Evolutionary conservation across 2,113 vertebrate genomes (phyloP), one percentile per base, ranked within the genome.

Genomic region (Choloepus hoffmanni): DNA sequence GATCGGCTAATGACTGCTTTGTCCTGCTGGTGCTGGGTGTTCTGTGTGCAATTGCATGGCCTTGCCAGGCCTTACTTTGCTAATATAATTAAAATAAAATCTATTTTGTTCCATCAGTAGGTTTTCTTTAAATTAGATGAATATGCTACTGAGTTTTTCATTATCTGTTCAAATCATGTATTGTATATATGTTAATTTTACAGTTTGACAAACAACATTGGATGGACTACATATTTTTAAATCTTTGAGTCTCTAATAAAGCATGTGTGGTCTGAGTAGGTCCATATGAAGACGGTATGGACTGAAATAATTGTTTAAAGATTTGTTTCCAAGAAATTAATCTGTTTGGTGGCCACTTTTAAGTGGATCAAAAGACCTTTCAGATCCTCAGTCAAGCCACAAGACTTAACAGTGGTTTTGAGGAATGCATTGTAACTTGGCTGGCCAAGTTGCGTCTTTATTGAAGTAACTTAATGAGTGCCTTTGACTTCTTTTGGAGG

Each of bases 361-460:
- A 88, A 92, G n/a, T 85, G 87, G 92, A 48, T 95, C 68, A 55
- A 65, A 95, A 45, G 67, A 8, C 65, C 43, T 82, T 76, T 58
- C 50, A 65, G 23, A 2, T 97, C 97, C 98, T 98, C 97, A 95
- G 96, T 43, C 9, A 62, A 67, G 78, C 92, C 72, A 19, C 28
- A 36, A 63, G 79, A 60, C 26, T 18, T 60, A 15, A 28, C 82
- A 26, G 36, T 40, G 5, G 7, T 93, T 6, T 94, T 72, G 16
- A 82, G 93, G 36, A 88, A 15, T 48, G 14, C 45, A 13, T 97
- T 97, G 96, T 98, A 96, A 98, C 99, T 99, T 99, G 99, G 99
- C 99, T 98, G 99, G 99, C 99, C 99, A 98, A 98, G 99, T 98
- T 98, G 72, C 96, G 85, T 97, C 95, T 96, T 97, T 97, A 92